Percentiles rank a stretch among this genome's conserved stretches.
Evolutionary conservation across 2,888 invertebrate genomes (phyloP).

Genomic region (Chesias legatella): DNA sequence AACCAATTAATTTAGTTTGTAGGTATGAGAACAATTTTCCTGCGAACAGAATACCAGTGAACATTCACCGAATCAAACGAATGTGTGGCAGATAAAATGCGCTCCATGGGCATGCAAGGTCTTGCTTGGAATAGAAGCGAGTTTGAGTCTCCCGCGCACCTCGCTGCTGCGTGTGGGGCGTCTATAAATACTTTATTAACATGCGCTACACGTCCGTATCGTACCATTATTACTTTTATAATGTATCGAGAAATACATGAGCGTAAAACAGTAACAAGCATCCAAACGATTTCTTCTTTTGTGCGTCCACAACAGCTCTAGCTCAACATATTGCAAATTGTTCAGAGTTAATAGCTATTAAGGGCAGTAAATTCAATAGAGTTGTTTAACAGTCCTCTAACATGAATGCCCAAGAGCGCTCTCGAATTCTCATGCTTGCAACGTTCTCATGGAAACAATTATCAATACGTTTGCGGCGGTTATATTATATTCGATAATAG

Average conservation of each 20-base stretch:
- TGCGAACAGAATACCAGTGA: background rate
- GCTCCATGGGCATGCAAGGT: conserved; percentile 56
- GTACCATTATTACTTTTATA: conserved; percentile 39
- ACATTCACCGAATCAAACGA: background rate
- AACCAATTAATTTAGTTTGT: too few species aligned
- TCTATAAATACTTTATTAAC: conserved; percentile 68
- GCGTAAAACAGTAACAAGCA: conserved; percentile 32
- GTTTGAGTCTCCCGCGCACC: conserved; percentile 68
- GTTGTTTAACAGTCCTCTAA: conserved; percentile 27
- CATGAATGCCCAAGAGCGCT: conserved; percentile 52
- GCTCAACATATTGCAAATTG: conserved; percentile 15
- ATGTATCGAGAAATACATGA: conserved; percentile 38
- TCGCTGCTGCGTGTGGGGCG: conserved; percentile 73
- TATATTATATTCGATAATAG: conserved; percentile 14
- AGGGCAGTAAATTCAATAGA: conserved; percentile 14
- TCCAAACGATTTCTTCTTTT: conserved; percentile 16
- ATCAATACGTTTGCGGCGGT: conserved; percentile 47
- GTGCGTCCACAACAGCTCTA: conserved; percentile 17
- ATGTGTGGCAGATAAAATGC: conserved; percentile 22
- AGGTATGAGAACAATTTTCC: too few species aligned
- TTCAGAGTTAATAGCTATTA: conserved; percentile 21
- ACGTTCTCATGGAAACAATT: conserved; percentile 69
- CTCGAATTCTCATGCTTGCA: conserved; percentile 60
- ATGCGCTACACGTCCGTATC: conserved; percentile 55
- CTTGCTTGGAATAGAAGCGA: conserved; percentile 68